Percentiles rank a stretch among this genome's conserved stretches.
phyloP scores from a whole-genome alignment of 2,797 vertebrate species.

The Chelon labrosus region DNA sequence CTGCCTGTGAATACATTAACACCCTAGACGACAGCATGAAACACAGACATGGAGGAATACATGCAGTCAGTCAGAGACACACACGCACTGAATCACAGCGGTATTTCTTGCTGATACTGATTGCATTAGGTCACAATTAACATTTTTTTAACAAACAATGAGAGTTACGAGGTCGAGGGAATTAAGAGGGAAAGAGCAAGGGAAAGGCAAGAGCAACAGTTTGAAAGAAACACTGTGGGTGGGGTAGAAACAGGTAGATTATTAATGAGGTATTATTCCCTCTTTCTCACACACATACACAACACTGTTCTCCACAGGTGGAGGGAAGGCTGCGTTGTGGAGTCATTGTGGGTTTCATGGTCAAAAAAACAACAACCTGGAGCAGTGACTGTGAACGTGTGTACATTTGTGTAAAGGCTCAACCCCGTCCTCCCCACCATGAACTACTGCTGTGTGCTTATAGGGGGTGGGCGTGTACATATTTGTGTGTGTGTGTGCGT shows the following conservation, averaged over 20 bases:
- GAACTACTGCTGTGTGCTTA: slow-evolving; percentile 15
- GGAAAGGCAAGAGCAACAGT: background rate
- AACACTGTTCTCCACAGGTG: slow-evolving; percentile 16
- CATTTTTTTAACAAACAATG: background rate
- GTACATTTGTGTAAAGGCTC: slow-evolving; percentile 7
- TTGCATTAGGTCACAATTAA: slow-evolving; percentile 1
- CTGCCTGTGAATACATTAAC: slow-evolving; percentile 46
- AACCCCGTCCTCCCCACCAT: background rate
- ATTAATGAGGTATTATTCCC: slow-evolving; percentile 36
- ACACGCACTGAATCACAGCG: background rate
- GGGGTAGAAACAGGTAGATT: slow-evolving; percentile 21
- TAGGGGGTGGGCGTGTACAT: background rate
- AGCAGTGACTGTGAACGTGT: background rate
- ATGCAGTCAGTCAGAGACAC: background rate
- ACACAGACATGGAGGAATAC: slow-evolving; percentile 19
- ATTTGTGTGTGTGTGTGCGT: background rate
- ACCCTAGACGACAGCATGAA: background rate
- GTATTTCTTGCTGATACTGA: slow-evolving; percentile 10
- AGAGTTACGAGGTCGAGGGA: background rate
- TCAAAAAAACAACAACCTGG: slow-evolving; percentile 12
- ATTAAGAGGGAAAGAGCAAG: background rate
- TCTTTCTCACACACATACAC: background rate
- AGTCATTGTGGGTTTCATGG: background rate
- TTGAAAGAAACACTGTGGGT: slow-evolving; percentile 5
- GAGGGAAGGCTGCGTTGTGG: background rate